Conservation (phyloP, 2,888 invertebrate species). For the Vanessa cardui region DNA sequence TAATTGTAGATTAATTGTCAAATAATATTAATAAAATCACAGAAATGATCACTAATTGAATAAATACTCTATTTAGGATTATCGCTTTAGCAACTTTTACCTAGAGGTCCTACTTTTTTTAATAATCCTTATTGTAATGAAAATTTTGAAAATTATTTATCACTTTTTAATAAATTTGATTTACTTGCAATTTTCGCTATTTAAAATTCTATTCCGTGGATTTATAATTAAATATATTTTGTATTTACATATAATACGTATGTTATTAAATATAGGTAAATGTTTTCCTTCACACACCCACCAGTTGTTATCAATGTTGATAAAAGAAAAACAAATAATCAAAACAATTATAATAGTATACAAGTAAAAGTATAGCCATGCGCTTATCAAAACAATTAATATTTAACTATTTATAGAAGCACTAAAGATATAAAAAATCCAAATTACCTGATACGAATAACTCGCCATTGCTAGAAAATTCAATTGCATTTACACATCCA, state of each 20-base stretch:
- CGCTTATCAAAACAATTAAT: not conserved
- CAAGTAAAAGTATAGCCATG: not conserved
- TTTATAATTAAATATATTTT: too few relatives aligned
- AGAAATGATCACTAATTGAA: not conserved
- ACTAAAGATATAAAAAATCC: constrained; percentile 37
- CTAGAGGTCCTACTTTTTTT: too few relatives aligned
- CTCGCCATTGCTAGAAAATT: constrained; percentile 95
- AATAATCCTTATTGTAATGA: too few relatives aligned
- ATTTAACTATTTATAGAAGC: not conserved
- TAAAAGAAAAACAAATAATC: constrained; percentile 27
- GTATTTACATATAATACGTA: not conserved
- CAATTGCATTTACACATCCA: constrained; percentile 98
- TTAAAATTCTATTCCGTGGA: too few relatives aligned
- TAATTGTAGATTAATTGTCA: too few relatives aligned
- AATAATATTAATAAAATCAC: constrained; percentile 5
- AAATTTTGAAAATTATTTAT: too few relatives aligned
- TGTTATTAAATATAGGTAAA: not conserved
- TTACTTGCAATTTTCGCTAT: too few relatives aligned
- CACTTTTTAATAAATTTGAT: too few relatives aligned
- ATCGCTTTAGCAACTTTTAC: too few relatives aligned
- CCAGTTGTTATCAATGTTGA: constrained; percentile 28
- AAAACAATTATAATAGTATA: not conserved
- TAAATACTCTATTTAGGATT: too few relatives aligned
- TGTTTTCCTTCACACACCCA: constrained; percentile 28
- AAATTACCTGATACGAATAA: constrained; percentile 91